Evolutionary conservation across 2,888 invertebrate genomes (phyloP).

Genomic region (Netelia inedita): DNA sequence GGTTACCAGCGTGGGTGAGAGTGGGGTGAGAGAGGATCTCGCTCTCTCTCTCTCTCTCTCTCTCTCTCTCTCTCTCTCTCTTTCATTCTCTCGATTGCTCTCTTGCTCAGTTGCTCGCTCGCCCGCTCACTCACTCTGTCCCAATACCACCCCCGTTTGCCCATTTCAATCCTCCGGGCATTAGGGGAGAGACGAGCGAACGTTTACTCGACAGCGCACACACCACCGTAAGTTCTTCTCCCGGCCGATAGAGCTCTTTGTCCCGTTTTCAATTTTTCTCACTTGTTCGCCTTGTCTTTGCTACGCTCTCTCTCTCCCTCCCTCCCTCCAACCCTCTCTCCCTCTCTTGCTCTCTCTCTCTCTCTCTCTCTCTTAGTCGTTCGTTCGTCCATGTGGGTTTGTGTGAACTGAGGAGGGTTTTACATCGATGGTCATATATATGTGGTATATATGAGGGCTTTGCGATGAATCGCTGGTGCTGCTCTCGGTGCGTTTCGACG

Average conservation of each 20-base stretch:
- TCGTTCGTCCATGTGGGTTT: constrained; percentile 12
- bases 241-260: constrained; percentile 4
- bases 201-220: constrained; percentile 23
- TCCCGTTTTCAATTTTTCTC: constrained; percentile 43
- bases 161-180: constrained; percentile 74
- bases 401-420: constrained; percentile 27
- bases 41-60: constrained; percentile 74
- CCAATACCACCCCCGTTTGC: constrained; percentile 77
- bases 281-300: constrained; percentile 48
- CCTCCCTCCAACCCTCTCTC: constrained; percentile 29
- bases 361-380: constrained; percentile 34
- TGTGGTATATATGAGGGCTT: constrained; percentile 13
- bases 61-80: constrained; percentile 78
- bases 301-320: constrained; percentile 64
- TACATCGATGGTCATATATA: background rate
- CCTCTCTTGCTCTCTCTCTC: constrained; percentile 39
- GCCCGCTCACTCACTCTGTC: constrained; percentile 68
- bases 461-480: constrained; percentile 26
- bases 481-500: constrained; percentile 50
- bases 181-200: constrained; percentile 55
- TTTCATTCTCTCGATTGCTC: constrained; percentile 78
- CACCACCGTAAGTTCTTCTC: constrained; percentile 22
- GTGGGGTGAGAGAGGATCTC: constrained; percentile 81
- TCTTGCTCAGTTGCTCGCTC: constrained; percentile 73
- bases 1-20: constrained; percentile 80